phyloP scores from a whole-genome alignment of 2,888 invertebrate genomes.

The Anaspis maculata region DNA sequence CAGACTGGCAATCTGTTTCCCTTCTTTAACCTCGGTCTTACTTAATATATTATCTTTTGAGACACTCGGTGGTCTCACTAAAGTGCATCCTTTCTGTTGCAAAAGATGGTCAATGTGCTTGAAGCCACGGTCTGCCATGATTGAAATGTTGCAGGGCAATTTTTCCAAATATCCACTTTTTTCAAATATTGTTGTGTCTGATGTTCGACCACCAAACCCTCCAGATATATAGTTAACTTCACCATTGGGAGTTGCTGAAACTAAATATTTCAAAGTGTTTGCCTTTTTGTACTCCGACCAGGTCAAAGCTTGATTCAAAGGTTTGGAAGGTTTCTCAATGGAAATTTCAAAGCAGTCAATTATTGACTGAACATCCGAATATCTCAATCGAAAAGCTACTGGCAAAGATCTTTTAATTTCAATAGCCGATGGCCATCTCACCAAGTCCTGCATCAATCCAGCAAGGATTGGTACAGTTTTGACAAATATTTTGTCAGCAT shows the following conservation, averaged over 20 bases:
- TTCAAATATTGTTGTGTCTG: not conserved
- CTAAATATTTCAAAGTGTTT: conserved; percentile 4
- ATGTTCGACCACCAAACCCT: conserved; percentile 1
- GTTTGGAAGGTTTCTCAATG: conserved; percentile 2
- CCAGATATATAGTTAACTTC: not conserved
- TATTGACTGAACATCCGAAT: conserved; percentile 1
- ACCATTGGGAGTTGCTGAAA: conserved; percentile 4
- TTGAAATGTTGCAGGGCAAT: not conserved
- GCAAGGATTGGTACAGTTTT: not conserved
- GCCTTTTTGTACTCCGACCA: conserved; percentile 4
- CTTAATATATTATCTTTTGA: conserved; percentile 1
- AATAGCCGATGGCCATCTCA: conserved; percentile 1
- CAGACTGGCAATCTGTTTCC: conserved; percentile 13
- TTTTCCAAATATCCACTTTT: not conserved
- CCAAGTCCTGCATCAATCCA: not conserved
- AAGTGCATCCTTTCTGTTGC: conserved; percentile 7
- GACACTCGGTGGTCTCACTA: conserved; percentile 14
- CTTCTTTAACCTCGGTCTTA: conserved; percentile 6
- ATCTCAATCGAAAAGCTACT: conserved; percentile 1
- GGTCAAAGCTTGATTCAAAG: conserved; percentile 2
- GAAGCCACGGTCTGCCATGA: conserved; percentile 7
- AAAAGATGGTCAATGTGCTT: conserved; percentile 9
- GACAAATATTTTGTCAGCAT: conserved; percentile 5
- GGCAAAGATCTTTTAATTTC: conserved; percentile 1
- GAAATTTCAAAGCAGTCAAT: conserved; percentile 3